phyloP scores from a whole-genome alignment of 2,797 vertebrate species.

The Rallus crepitans region DNA sequence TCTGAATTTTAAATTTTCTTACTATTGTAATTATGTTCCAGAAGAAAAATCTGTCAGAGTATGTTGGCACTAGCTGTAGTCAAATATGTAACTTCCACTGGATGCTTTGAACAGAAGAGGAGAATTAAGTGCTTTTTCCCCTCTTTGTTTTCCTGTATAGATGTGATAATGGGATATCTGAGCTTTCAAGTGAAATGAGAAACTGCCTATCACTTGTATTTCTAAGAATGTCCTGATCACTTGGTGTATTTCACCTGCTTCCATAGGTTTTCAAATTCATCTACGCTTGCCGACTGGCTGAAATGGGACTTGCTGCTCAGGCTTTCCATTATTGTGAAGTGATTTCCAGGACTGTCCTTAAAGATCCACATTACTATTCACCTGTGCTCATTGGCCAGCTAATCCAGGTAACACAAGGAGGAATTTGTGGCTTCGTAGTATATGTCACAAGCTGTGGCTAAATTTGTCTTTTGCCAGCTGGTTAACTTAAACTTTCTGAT shows the following conservation, averaged over 20 bases:
- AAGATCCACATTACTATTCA: conserved; percentile 85
- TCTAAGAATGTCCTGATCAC: neutral
- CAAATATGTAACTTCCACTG: neutral
- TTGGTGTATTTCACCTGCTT: neutral
- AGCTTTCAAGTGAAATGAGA: neutral
- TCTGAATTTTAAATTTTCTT: neutral
- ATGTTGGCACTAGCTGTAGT: neutral
- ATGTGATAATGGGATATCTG: neutral
- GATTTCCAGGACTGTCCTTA: conserved; percentile 87
- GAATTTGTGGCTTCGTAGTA: neutral
- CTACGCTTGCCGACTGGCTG: conserved; percentile 94
- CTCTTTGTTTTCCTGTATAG: neutral
- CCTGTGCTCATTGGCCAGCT: conserved; percentile 90
- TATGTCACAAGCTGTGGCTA: neutral
- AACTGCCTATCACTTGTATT: neutral
- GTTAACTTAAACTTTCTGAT: neutral
- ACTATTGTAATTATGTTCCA: neutral
- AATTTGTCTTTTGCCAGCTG: neutral
- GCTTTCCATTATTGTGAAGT: conserved; percentile 98
- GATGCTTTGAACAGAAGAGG: neutral
- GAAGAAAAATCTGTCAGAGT: neutral
- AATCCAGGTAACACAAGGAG: conserved; percentile 82
- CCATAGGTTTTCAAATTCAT: conserved; percentile 95
- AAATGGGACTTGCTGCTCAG: conserved; percentile 92
- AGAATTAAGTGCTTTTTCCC: neutral